Percentiles rank a stretch among this genome's conserved stretches.
These are phyloP conservation scores for Cydia fagiglandana DNA, from an alignment of 1,140 invertebrate genomes.

Conservation along the genomic window DNA sequence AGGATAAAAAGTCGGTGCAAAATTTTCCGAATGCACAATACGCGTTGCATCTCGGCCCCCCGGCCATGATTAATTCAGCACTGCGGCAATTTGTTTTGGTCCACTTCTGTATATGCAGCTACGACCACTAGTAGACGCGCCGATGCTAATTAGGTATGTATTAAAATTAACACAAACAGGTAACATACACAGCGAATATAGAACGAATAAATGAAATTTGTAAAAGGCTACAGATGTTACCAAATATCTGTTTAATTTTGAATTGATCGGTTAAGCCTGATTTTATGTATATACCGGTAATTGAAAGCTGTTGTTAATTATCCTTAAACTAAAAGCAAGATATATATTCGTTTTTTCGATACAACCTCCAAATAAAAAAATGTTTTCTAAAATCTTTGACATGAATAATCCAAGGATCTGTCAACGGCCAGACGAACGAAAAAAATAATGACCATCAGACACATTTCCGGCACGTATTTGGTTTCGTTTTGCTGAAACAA, in stretches of 20 bases:
- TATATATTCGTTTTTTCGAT: no score
- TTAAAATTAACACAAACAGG: not conserved
- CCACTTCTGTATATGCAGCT: not conserved
- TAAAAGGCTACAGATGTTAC: not conserved
- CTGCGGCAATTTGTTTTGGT: not conserved
- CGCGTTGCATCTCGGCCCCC: not conserved
- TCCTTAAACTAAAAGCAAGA: no score
- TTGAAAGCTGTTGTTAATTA: no score
- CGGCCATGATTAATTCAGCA: not conserved
- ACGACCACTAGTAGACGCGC: not conserved
- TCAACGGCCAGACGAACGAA: slow-evolving; percentile 14
- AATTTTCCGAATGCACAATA: not conserved
- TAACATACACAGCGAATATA: not conserved
- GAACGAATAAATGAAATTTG: not conserved
- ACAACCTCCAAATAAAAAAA: no score
- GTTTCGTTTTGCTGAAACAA: slow-evolving; percentile 28
- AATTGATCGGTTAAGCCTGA: no score
- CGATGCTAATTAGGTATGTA: not conserved
- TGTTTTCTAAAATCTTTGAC: not conserved
- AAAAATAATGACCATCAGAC: slow-evolving; percentile 17
- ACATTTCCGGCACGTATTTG: slow-evolving; percentile 7
- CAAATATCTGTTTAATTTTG: no score
- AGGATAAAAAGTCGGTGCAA: not conserved
- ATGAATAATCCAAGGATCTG: not conserved
- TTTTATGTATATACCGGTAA: no score